These are phyloP conservation scores for Chironomus striatipennis DNA, from an alignment of 1,140 invertebrate genomes.

Conservation along the genomic window DNA sequence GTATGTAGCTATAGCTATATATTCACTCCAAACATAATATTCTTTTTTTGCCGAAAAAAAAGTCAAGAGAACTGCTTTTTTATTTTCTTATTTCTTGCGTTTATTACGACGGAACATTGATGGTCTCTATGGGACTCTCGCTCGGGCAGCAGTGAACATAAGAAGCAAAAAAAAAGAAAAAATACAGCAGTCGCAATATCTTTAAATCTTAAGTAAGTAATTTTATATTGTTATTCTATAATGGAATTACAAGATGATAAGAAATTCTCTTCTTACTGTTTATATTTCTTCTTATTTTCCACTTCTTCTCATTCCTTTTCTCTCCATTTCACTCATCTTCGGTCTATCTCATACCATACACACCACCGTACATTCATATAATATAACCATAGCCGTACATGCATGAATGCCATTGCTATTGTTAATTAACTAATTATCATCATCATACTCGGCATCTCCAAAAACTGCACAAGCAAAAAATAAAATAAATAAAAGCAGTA, in stretches of 20 bases:
- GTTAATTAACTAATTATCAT: slow-evolving; percentile 22
- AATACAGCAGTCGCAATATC: slow-evolving; percentile 9
- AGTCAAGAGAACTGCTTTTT: neutral
- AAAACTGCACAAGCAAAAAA: neutral
- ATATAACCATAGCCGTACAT: neutral
- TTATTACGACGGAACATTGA: neutral
- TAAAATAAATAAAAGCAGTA: neutral
- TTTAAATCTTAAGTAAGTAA: slow-evolving; percentile 22
- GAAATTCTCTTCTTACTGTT: slow-evolving; percentile 2
- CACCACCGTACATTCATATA: neutral
- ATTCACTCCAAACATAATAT: neutral
- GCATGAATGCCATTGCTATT: neutral
- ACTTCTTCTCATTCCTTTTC: neutral
- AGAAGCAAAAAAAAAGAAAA: no score
- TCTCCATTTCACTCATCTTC: neutral
- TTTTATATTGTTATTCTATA: slow-evolving; percentile 23
- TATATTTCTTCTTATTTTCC: neutral
- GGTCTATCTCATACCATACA: neutral
- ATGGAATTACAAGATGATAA: slow-evolving; percentile 19
- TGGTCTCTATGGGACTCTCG: slow-evolving; percentile 5
- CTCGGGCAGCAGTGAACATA: neutral
- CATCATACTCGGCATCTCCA: slow-evolving; percentile 17
- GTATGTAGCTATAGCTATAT: neutral
- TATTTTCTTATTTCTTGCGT: neutral
- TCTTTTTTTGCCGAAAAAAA: slow-evolving; percentile 6